Conservation (phyloP, 2,888 invertebrate species). For the Bursaphelenchus okinawaensis region DNA sequence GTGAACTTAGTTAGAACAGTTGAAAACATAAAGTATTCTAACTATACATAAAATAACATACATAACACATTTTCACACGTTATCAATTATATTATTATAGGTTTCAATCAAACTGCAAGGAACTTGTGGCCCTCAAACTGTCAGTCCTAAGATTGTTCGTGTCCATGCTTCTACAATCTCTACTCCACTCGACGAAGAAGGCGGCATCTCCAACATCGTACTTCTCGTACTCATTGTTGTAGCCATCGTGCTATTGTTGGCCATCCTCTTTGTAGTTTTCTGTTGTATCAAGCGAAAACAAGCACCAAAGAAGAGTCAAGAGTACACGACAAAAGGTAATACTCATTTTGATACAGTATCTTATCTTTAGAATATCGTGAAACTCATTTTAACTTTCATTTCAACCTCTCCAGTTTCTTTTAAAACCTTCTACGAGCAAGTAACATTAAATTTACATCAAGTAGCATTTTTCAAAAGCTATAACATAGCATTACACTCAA, state of each 20-base stretch:
- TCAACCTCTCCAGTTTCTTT: too few relatives aligned
- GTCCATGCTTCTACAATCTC: slow-evolving; percentile 16
- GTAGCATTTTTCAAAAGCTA: too few relatives aligned
- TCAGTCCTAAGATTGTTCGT: neutral
- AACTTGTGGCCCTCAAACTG: slow-evolving; percentile 1
- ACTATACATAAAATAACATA: too few relatives aligned
- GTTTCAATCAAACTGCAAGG: neutral
- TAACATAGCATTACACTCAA: neutral
- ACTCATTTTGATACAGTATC: neutral
- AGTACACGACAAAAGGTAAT: slow-evolving; percentile 33
- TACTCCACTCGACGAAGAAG: slow-evolving; percentile 56
- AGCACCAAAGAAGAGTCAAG: slow-evolving; percentile 16
- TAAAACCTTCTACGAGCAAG: too few relatives aligned
- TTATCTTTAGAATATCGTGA: too few relatives aligned
- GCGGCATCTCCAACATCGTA: slow-evolving; percentile 73
- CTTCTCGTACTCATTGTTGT: slow-evolving; percentile 74
- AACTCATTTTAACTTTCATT: too few relatives aligned
- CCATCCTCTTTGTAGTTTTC: slow-evolving; percentile 67
- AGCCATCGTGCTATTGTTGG: slow-evolving; percentile 75
- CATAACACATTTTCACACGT: neutral
- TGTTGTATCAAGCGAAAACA: slow-evolving; percentile 38
- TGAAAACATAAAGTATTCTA: too few relatives aligned
- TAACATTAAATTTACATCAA: too few relatives aligned
- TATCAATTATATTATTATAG: neutral
- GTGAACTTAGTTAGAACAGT: too few relatives aligned